Conservation (phyloP, 2,797 vertebrate genomes). For the Pseudochaenichthys georgianus region DNA sequence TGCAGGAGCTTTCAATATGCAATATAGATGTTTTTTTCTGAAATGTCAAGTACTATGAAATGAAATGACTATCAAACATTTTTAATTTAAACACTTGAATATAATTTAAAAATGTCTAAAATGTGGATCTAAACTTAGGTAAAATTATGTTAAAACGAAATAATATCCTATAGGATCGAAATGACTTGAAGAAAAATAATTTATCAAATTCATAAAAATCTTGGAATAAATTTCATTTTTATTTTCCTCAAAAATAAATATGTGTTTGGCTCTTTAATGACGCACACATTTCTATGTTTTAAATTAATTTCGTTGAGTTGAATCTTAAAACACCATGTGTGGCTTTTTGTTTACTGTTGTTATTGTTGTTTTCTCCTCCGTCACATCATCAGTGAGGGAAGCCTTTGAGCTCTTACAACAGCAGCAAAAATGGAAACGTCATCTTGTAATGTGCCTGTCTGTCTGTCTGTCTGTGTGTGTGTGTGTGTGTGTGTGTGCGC, state of each 20-base stretch:
- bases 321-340: not conserved
- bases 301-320: not conserved
- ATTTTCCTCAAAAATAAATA: not conserved
- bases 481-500: not conserved
- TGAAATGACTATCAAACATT: no score
- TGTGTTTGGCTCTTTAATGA: no score
- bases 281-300: no score
- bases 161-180: not conserved
- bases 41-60: not conserved
- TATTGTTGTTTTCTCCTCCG: constrained; percentile 17
- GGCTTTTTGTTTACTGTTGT: constrained; percentile 30
- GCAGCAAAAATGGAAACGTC: constrained; percentile 21
- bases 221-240: not conserved
- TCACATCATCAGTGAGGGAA: constrained; percentile 49
- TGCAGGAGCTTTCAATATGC: not conserved
- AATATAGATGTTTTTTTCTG: not conserved
- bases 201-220: not conserved
- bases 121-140: not conserved
- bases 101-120: not conserved
- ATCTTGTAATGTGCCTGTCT: constrained; percentile 7
- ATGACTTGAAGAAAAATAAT: not conserved
- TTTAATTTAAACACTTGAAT: no score
- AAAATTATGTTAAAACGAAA: not conserved
- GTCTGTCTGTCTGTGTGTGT: constrained; percentile 17
- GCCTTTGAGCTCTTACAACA: constrained; percentile 31